Base-by-base conservation (phyloP, 1,140 invertebrate species). In the Megalonaias nervosa region DNA sequence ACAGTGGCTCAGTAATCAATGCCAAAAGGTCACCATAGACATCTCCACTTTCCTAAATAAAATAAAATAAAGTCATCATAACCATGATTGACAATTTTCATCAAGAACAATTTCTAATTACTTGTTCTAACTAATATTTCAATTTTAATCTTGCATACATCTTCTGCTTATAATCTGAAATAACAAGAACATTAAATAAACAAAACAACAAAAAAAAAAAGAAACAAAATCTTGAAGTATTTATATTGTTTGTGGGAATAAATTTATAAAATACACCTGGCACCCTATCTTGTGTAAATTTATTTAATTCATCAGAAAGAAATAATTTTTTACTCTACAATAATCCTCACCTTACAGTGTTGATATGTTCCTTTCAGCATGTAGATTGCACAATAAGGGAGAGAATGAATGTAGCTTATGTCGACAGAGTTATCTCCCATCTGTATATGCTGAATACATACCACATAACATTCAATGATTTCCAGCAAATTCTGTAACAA, bases 1-100 rank as follows among this genome's bases (percentile, higher is more conserved):
- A 86, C 59, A 88, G 67, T n/a, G 75, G 72, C 31, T 84, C 82
- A 26, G 85, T 82, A 3, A 88, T 61, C 70, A 57, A 31, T 2
- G 77, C 73, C 57, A 88, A 61, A 15, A 79, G 60, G 38, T 87
- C 81, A 19, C 81, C 81, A 79, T 88, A 88, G 13, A 86, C 56
- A 3, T 80, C 67, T 66, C 78, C 67, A 73, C 85, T 86, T n/a
- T 73, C 80, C 85, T 86, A 77, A 26, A 85, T 72, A n/a, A 75
- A 38, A 79, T 15, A 64, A 12, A 62, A 19, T 57, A 12, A 19
- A n/a, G 60, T 38, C 3, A 61, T 23, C 21, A 23, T 61, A 61
- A 61, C 60, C 17, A 19, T 11, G 60, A 61, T 9, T 61, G 19
- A 61, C 6, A 12, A n/a, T n/a, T 61, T 13, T 61, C 19, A 61